Conservation (phyloP, 2,797 vertebrate genomes). For the Phoxinus dragarum region DNA sequence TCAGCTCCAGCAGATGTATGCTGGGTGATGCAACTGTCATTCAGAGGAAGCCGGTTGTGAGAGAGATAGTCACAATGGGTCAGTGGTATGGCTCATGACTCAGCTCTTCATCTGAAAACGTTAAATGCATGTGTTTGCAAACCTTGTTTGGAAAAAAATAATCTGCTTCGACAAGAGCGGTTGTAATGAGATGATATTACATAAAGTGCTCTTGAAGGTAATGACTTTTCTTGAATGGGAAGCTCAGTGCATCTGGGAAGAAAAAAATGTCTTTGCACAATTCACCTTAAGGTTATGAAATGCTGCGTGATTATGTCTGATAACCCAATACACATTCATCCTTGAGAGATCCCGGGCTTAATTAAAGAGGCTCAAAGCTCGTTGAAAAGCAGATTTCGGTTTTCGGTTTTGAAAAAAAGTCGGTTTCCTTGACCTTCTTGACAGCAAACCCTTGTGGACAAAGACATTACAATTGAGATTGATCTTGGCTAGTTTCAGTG, state of each 20-base stretch:
- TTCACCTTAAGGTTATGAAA: background rate
- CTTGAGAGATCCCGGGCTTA: background rate
- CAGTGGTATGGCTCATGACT: conserved; percentile 32
- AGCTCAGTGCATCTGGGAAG: background rate
- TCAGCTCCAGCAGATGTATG: conserved; percentile 32
- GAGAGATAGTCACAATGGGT: background rate
- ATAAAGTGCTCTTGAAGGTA: conserved; percentile 1
- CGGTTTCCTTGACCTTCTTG: conserved; percentile 1
- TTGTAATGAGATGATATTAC: conserved; percentile 29
- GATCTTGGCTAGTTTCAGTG: background rate
- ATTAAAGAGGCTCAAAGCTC: conserved; percentile 4
- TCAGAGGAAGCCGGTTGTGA: conserved; percentile 25
- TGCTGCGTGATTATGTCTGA: background rate
- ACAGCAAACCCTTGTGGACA: conserved; percentile 8
- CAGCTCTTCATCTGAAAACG: conserved; percentile 35
- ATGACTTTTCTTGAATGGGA: conserved; percentile 1
- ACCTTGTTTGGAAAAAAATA: conserved; percentile 11
- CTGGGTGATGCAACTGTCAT: conserved; percentile 28
- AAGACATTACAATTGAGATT: conserved; percentile 6
- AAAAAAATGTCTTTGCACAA: background rate
- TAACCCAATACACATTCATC: background rate
- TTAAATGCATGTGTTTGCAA: conserved; percentile 41
- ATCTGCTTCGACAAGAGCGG: conserved; percentile 26
- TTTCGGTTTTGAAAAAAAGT: too few relatives aligned
- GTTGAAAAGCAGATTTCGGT: conserved; percentile 19